Evolutionary conservation across 2,888 invertebrate species (phyloP).

Genomic region (Caradrina clavipalpis): DNA sequence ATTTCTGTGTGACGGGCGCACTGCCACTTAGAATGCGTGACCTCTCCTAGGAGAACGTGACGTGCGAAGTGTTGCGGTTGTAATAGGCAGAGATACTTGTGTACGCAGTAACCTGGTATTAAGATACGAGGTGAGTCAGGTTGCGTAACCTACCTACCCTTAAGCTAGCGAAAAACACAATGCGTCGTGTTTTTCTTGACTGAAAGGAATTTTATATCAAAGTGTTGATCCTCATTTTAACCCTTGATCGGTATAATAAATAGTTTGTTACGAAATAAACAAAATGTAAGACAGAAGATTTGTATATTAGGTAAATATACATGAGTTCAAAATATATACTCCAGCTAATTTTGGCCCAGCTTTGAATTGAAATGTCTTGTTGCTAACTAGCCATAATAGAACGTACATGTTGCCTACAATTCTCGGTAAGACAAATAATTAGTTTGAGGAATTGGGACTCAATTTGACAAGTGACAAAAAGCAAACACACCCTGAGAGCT

Average conservation of each 20-base stretch:
- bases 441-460: conserved; percentile 53
- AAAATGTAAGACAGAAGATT: no score
- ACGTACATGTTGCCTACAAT: background rate
- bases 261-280: background rate
- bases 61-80: background rate
- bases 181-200: background rate
- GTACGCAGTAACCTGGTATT: background rate
- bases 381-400: conserved; percentile 25
- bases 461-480: conserved; percentile 57
- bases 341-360: background rate
- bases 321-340: background rate
- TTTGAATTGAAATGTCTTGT: conserved; percentile 25
- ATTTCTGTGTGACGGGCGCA: background rate
- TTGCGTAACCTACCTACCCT: background rate
- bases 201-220: background rate
- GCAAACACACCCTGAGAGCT: conserved; percentile 54
- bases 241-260: background rate
- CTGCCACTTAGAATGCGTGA: background rate
- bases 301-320: background rate
- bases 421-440: conserved; percentile 40
- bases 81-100: background rate
- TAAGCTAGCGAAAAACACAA: background rate
- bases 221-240: no score
- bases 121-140: background rate
- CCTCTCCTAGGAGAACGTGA: background rate